phyloP scores from a whole-genome alignment of 2,888 invertebrate species.

The Halocaridina rubra region DNA sequence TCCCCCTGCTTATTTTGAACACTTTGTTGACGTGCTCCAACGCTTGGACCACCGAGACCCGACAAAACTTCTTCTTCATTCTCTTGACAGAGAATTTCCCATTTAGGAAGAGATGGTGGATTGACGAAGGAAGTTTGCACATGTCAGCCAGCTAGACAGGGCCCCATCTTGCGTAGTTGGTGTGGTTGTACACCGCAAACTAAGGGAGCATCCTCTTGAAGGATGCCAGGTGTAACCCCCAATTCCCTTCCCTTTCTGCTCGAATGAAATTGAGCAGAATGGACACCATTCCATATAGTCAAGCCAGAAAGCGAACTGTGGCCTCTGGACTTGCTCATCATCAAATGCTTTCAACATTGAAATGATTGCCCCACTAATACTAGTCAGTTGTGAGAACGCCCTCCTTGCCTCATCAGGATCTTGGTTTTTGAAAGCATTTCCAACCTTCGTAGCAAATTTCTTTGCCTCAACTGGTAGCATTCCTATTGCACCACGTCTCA shows the following conservation, averaged over 20 bases:
- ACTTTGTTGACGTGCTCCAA: neutral
- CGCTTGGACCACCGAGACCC: neutral
- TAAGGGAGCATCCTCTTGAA: neutral
- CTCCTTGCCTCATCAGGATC: too few relatives aligned
- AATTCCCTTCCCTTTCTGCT: neutral
- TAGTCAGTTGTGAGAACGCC: too few relatives aligned
- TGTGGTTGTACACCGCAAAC: neutral
- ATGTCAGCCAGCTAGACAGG: neutral
- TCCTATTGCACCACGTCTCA: too few relatives aligned
- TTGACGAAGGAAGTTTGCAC: neutral
- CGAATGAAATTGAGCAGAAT: neutral
- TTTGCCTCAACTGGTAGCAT: too few relatives aligned
- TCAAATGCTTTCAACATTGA: neutral
- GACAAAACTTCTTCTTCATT: neutral
- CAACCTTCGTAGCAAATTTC: too few relatives aligned
- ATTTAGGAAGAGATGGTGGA: neutral
- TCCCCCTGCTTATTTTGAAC: neutral
- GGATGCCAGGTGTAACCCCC: neutral
- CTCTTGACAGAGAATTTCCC: neutral
- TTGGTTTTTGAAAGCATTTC: too few relatives aligned
- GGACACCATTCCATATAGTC: neutral
- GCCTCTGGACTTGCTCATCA: neutral
- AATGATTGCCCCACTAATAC: too few relatives aligned
- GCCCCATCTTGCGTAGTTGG: neutral
- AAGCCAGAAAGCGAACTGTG: neutral